Evolutionary conservation across 2,113 vertebrate species (phyloP).

Genomic region (Colossoma macropomum): DNA sequence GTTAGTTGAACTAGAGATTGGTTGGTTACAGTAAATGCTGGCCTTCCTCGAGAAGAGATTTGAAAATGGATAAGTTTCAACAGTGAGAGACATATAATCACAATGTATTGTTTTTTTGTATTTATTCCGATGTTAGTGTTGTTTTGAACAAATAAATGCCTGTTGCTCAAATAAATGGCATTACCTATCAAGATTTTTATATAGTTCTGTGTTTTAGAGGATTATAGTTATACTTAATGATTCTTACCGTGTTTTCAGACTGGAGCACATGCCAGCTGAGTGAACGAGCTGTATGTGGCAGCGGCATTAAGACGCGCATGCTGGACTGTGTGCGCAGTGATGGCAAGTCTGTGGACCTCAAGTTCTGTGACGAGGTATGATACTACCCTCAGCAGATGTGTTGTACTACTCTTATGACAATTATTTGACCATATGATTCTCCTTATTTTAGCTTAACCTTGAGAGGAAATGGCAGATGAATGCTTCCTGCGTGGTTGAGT

Average conservation of each 20-base stretch:
- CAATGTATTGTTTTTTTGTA: no score
- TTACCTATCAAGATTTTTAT: no score
- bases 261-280: conserved; percentile 99
- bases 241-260: conserved; percentile 73
- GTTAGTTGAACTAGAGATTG: no score
- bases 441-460: conserved; percentile 83
- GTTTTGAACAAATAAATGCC: no score
- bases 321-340: conserved; percentile 96
- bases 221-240: no score
- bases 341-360: conserved; percentile 93
- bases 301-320: conserved; percentile 93
- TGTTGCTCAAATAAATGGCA: no score
- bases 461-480: conserved; percentile 97
- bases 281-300: conserved; percentile 92
- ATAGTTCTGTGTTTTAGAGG: no score
- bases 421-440: conserved; percentile 4
- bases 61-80: no score
- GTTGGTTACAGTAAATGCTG: no score
- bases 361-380: conserved; percentile 89
- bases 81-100: no score
- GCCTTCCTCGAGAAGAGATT: no score
- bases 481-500: conserved; percentile 89
- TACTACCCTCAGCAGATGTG: background rate
- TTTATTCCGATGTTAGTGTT: no score
- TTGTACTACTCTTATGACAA: background rate